These are phyloP conservation scores for Centroberyx gerrardi DNA, from an alignment of 2,797 vertebrate species.

Conservation along the genomic window DNA sequence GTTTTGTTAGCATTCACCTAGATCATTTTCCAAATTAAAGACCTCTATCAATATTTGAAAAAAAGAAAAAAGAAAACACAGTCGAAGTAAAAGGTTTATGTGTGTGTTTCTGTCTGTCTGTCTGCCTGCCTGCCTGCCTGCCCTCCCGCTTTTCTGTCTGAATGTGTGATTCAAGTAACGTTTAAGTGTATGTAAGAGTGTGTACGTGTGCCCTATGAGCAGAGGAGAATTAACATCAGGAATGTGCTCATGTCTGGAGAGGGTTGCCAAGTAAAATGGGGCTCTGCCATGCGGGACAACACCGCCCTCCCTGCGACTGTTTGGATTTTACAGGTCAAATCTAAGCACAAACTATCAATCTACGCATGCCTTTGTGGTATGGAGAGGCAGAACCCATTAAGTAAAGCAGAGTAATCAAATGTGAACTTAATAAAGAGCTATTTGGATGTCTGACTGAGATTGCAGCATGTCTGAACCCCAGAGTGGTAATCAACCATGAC, in stretches of 20 bases:
- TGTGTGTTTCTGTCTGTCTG: not conserved
- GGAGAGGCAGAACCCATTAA: constrained; percentile 41
- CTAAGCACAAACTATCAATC: constrained; percentile 36
- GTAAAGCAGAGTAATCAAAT: constrained; percentile 61
- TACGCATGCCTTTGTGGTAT: constrained; percentile 1
- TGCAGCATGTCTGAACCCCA: constrained; percentile 56
- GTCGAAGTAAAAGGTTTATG: not conserved
- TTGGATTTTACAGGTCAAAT: constrained; percentile 48
- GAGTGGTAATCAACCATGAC: constrained; percentile 67
- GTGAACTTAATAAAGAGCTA: constrained; percentile 65
- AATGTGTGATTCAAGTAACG: constrained; percentile 1
- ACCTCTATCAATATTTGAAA: constrained; percentile 15
- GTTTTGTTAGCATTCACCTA: constrained; percentile 21
- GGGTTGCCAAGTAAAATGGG: constrained; percentile 56
- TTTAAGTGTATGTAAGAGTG: constrained; percentile 1
- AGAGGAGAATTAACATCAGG: constrained; percentile 49
- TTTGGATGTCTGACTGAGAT: constrained; percentile 72
- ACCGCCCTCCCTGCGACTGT: constrained; percentile 15
- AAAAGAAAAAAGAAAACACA: not conserved
- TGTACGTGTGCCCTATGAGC: constrained; percentile 35
- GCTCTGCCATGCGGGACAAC: constrained; percentile 39
- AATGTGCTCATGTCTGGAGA: constrained; percentile 66
- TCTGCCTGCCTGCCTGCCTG: not conserved
- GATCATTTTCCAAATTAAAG: constrained; percentile 10
- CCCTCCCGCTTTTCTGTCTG: not conserved